A percentile compares a stretch with the other conserved stretches of the same genome.
Evolutionary conservation across 2,797 vertebrate genomes (phyloP).

Genomic region (Coranthus polyacanthus): DNA sequence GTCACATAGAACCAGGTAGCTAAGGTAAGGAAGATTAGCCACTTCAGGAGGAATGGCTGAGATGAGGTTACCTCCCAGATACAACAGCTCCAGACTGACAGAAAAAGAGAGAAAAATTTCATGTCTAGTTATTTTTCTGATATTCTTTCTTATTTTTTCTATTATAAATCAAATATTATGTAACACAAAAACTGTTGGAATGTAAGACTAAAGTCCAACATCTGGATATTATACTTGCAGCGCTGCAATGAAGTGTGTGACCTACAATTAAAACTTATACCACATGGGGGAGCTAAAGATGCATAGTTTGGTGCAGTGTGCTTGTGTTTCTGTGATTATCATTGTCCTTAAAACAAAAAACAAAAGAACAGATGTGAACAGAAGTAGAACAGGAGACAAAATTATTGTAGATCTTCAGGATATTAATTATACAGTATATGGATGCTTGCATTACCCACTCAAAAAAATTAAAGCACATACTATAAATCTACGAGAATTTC

Average conservation of each 20-base stretch:
- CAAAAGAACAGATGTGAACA: not conserved
- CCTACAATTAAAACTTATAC: not conserved
- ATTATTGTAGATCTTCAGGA: not conserved
- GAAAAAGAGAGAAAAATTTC: not conserved
- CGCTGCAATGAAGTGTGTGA: not conserved
- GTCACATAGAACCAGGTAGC: conserved; percentile 96
- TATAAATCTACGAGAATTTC: not conserved
- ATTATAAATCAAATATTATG: too few relatives aligned
- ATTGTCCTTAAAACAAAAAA: conserved; percentile 5
- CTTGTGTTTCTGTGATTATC: not conserved
- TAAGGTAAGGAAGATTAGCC: conserved; percentile 93
- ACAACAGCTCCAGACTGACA: conserved; percentile 94
- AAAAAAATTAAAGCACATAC: not conserved
- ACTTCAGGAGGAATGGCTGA: conserved; percentile 94
- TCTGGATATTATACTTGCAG: not conserved
- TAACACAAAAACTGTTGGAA: too few relatives aligned
- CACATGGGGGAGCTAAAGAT: conserved; percentile 63
- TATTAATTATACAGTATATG: not conserved
- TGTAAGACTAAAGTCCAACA: too few relatives aligned
- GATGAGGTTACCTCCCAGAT: conserved; percentile 98
- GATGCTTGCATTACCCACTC: not conserved
- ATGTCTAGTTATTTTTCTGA: not conserved
- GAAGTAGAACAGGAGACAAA: not conserved
- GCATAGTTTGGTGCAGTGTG: not conserved
- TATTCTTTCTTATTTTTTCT: too few relatives aligned